Percentiles rank a stretch among this genome's conserved stretches.
phyloP scores from a whole-genome alignment of 2,113 vertebrate species.

The Macheiramphus alcinus region DNA sequence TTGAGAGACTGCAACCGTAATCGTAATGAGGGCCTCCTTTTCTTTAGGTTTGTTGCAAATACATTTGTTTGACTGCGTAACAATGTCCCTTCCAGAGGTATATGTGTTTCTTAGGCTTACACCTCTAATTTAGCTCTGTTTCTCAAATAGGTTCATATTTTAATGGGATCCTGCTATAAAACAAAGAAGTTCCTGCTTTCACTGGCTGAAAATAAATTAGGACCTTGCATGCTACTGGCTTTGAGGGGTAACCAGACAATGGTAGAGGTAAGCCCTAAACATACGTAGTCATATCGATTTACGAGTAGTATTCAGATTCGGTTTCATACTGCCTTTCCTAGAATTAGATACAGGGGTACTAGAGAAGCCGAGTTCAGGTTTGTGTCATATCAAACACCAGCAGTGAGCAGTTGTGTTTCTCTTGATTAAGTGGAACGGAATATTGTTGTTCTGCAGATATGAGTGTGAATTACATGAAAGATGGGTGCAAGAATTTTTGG shows the following conservation, averaged over 20 bases:
- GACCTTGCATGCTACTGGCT: constrained; percentile 97
- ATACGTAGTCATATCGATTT: not conserved
- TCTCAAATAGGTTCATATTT: constrained; percentile 88
- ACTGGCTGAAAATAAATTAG: constrained; percentile 96
- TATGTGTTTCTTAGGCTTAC: not conserved
- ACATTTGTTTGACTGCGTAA: not conserved
- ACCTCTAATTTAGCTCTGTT: not conserved
- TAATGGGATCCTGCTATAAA: constrained; percentile 99
- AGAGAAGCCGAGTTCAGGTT: not conserved
- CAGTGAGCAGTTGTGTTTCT: not conserved
- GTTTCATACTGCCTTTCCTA: not conserved
- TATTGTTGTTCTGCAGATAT: not conserved
- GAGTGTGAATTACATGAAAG: not conserved
- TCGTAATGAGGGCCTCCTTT: not conserved
- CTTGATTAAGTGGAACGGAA: not conserved
- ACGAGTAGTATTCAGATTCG: not conserved
- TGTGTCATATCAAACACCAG: not conserved
- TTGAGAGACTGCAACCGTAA: not conserved
- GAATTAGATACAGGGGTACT: not conserved
- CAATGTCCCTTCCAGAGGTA: not conserved
- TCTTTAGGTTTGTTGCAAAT: not conserved
- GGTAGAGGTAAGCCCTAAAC: constrained; percentile 86
- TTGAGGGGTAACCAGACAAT: constrained; percentile 98
- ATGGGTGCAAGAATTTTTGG: not conserved
- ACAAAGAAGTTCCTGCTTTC: constrained; percentile 99